Conservation (phyloP, 2,888 invertebrate species). For the Diarsia brunnea region DNA sequence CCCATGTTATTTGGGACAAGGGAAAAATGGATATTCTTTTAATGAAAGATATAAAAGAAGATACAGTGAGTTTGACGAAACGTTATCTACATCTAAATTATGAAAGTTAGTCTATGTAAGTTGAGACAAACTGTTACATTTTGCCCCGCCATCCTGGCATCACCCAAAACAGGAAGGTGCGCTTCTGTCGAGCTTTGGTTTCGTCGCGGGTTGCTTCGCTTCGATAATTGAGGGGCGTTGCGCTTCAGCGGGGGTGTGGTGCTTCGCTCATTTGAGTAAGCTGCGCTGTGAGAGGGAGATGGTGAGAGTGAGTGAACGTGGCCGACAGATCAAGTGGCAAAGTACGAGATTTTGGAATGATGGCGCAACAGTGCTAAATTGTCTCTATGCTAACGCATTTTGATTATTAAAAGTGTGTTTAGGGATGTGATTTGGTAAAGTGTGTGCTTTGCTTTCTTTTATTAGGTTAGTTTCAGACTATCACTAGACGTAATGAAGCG, state of each 20-base stretch:
- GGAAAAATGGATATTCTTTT: too few relatives aligned
- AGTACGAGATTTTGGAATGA: neutral
- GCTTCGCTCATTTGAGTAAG: neutral
- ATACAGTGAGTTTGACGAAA: neutral
- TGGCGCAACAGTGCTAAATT: fast-evolving
- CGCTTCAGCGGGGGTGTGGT: neutral
- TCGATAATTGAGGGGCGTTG: slow-evolving; percentile 16
- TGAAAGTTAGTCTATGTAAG: neutral
- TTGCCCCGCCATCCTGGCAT: neutral
- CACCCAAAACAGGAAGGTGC: too few relatives aligned
- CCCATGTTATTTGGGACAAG: too few relatives aligned
- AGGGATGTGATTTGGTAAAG: neutral
- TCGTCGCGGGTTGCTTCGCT: slow-evolving; percentile 49
- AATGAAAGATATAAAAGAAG: neutral
- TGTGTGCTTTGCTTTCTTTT: slow-evolving; percentile 20
- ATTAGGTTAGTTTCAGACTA: neutral
- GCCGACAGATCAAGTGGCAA: neutral
- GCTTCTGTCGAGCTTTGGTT: slow-evolving; percentile 45
- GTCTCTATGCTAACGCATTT: neutral
- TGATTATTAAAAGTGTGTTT: neutral
- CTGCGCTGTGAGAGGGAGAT: too few relatives aligned
- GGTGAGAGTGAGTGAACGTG: neutral
- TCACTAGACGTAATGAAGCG: neutral
- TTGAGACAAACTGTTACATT: neutral
- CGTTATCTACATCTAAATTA: neutral